A percentile compares a stretch with the other conserved stretches of the same genome.
Conservation (phyloP, 1,140 invertebrate species). For the Drosophila albomicans region DNA sequence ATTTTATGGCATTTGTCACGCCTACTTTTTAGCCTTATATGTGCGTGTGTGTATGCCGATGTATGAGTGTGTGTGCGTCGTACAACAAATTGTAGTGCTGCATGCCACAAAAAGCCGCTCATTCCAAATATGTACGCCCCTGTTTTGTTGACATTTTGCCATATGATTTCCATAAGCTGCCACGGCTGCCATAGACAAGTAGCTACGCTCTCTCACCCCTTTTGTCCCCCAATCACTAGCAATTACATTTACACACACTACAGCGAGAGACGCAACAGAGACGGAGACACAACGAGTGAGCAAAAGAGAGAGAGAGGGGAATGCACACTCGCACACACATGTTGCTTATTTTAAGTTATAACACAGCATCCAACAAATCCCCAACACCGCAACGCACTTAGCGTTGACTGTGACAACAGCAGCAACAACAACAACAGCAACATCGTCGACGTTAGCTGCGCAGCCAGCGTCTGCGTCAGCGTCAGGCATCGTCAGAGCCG, state of each 20-base stretch:
- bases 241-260: conserved; percentile 24
- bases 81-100: conserved; percentile 42
- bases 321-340: conserved; percentile 51
- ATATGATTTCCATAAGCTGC: conserved; percentile 81
- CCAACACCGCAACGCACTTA: conserved; percentile 80
- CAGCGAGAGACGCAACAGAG: not conserved
- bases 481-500: conserved; percentile 50
- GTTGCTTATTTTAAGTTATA: conserved; percentile 77
- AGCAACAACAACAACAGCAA: conserved; percentile 6
- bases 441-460: not conserved
- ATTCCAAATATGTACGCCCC: conserved; percentile 56
- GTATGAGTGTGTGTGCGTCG: conserved; percentile 19
- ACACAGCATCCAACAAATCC: conserved; percentile 69
- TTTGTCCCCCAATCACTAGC: not conserved
- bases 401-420: conserved; percentile 42
- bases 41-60: not conserved
- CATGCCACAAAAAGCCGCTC: conserved; percentile 58
- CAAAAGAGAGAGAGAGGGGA: not conserved
- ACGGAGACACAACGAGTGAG: not conserved
- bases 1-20: conserved; percentile 63
- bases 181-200: conserved; percentile 76
- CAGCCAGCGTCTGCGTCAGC: conserved; percentile 1
- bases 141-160: conserved; percentile 76
- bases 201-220: conserved; percentile 44
- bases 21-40: conserved; percentile 49